Evolutionary conservation across 2,113 vertebrate species (phyloP).

Genomic region (Strigops habroptila): DNA sequence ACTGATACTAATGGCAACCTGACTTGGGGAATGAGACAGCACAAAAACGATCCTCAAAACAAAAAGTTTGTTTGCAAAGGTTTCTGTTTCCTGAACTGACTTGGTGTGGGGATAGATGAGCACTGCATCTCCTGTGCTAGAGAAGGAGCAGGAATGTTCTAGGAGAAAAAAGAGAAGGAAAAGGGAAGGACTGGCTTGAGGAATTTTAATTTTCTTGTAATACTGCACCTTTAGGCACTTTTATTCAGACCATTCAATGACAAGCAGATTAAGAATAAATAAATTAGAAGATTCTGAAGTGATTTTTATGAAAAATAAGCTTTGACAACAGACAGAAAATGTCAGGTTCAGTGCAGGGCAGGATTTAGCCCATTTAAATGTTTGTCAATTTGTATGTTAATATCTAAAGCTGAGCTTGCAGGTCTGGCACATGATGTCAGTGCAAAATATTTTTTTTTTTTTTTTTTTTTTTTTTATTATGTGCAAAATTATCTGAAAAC

Average conservation of each 20-base stretch:
- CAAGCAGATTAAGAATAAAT: background rate
- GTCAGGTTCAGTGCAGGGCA: background rate
- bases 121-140: background rate
- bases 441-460: background rate
- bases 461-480: background rate
- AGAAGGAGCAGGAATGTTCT: background rate
- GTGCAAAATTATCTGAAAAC: background rate
- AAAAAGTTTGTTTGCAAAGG: background rate
- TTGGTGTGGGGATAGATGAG: background rate
- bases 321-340: background rate
- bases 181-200: background rate
- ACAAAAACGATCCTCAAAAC: background rate
- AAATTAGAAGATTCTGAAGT: background rate
- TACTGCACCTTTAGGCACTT: background rate
- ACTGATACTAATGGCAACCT: background rate
- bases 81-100: background rate
- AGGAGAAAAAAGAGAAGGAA: background rate
- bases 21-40: background rate
- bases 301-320: constrained; percentile 6
- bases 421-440: background rate
- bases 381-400: background rate
- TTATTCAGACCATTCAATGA: background rate
- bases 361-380: background rate
- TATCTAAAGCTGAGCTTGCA: background rate
- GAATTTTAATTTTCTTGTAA: background rate